Evolutionary conservation across 2,888 invertebrate species (phyloP).

Genomic region (Hydraecia micacea): DNA sequence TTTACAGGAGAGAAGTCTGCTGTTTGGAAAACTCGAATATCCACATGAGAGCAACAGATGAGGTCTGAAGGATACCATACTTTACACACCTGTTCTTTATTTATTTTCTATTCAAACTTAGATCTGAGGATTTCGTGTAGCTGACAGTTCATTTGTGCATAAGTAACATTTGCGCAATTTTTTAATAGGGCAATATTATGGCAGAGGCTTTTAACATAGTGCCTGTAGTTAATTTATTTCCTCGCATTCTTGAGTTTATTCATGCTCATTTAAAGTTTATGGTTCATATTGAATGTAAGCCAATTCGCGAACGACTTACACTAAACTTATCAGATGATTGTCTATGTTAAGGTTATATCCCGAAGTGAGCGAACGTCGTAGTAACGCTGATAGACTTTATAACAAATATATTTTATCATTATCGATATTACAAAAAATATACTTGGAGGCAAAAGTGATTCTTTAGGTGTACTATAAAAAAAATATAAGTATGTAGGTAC

Average conservation of each 20-base stretch:
- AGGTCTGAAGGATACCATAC: constrained; percentile 66
- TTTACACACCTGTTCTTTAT: constrained; percentile 72
- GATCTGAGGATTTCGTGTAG: constrained; percentile 84
- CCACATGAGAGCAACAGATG: constrained; percentile 83
- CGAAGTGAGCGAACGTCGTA: constrained; percentile 34
- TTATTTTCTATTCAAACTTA: constrained; percentile 77
- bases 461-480: constrained; percentile 12
- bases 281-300: constrained; percentile 8
- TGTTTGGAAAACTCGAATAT: constrained; percentile 89
- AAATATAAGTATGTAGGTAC: constrained; percentile 13
- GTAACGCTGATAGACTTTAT: constrained; percentile 10
- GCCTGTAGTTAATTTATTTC: constrained; percentile 63
- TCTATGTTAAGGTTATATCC: constrained; percentile 48
- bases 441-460: constrained; percentile 20
- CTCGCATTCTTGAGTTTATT: constrained; percentile 55
- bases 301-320: constrained; percentile 15
- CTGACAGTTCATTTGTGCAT: constrained; percentile 70
- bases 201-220: constrained; percentile 67
- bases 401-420: constrained; percentile 18
- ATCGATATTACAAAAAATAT: constrained; percentile 16
- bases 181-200: constrained; percentile 33
- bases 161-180: constrained; percentile 47
- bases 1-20: constrained; percentile 87
- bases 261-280: constrained; percentile 35
- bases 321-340: constrained; percentile 8